Conservation (phyloP, 2,113 vertebrate genomes). For the Strix aluco region DNA sequence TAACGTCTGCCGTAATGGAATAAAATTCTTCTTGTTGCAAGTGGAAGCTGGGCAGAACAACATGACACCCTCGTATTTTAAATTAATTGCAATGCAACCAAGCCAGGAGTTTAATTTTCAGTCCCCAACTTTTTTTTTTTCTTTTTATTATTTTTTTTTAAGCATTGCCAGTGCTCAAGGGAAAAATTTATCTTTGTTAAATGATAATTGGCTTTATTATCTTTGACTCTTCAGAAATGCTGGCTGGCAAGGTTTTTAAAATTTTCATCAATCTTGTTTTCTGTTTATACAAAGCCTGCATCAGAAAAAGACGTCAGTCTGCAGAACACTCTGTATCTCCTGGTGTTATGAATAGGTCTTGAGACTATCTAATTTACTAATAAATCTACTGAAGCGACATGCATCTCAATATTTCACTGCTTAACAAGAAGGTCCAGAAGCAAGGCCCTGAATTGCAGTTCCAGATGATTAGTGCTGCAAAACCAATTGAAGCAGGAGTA, state of each 20-base stretch:
- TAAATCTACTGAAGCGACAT: background rate
- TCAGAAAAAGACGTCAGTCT: background rate
- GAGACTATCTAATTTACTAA: constrained; percentile 43
- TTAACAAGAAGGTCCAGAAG: background rate
- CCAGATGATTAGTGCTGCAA: background rate
- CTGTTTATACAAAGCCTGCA: constrained; percentile 33
- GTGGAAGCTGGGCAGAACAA: background rate
- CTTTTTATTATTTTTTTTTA: background rate
- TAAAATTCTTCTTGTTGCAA: background rate
- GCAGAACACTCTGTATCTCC: background rate
- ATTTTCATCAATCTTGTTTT: constrained; percentile 66
- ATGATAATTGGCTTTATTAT: constrained; percentile 66
- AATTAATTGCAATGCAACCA: constrained; percentile 1
- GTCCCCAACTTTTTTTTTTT: background rate
- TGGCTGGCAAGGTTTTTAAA: constrained; percentile 59
- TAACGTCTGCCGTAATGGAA: background rate
- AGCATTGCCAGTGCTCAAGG: background rate
- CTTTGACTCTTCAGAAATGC: constrained; percentile 68
- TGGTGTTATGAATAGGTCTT: background rate
- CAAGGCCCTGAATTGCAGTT: background rate
- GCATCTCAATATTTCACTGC: background rate
- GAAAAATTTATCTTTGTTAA: constrained; percentile 66
- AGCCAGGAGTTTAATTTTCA: constrained; percentile 41
- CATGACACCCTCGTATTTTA: background rate
- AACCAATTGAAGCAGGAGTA: background rate